Conservation (phyloP, 2,797 vertebrate genomes). For the Caiman crocodilus region DNA sequence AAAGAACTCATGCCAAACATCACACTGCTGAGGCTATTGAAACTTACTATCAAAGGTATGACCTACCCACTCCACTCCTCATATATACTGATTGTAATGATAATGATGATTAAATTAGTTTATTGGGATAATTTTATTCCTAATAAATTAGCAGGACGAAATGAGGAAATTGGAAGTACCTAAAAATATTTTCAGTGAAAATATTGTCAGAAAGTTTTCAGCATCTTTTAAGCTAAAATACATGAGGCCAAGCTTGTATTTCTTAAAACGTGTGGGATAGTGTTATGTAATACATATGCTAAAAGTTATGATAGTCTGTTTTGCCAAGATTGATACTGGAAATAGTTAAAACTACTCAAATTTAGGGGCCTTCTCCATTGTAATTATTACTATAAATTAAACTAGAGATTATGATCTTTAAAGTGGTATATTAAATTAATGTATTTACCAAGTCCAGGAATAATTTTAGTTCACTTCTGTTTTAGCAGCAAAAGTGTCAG, state of each 20-base stretch:
- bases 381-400: constrained; percentile 29
- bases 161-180: neutral
- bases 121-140: constrained; percentile 28
- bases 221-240: neutral
- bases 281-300: constrained; percentile 18
- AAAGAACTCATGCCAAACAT: constrained; percentile 92
- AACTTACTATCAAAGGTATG: constrained; percentile 91
- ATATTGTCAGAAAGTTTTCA: neutral
- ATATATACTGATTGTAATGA: constrained; percentile 55
- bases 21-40: constrained; percentile 89
- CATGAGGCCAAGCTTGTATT: neutral
- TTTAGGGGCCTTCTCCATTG: constrained; percentile 24
- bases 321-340: neutral
- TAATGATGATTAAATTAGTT: constrained; percentile 64
- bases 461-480: constrained; percentile 52
- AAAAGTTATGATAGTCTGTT: constrained; percentile 21
- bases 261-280: neutral
- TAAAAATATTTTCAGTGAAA: neutral
- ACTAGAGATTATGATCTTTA: constrained; percentile 15
- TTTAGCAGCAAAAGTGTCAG: constrained; percentile 65
- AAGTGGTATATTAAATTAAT: constrained; percentile 41
- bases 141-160: neutral
- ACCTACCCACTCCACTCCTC: constrained; percentile 56
- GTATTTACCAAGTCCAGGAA: constrained; percentile 23
- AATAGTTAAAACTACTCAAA: neutral